phyloP scores from a whole-genome alignment of 2,888 invertebrate genomes.

The Drosophila helvetica region DNA sequence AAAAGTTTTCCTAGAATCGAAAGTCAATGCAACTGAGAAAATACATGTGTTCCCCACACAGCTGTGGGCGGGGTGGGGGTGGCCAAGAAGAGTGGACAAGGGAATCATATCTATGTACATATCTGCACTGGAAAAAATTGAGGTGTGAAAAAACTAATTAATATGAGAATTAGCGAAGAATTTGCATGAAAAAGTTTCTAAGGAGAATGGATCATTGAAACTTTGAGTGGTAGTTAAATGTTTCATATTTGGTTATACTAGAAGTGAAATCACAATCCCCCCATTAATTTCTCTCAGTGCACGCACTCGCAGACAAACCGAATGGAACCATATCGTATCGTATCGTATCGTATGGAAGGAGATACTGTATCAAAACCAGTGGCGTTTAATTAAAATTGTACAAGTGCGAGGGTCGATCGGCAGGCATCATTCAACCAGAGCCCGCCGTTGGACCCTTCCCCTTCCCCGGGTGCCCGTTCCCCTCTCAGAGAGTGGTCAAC shows the following conservation, averaged over 20 bases:
- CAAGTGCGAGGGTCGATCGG: conserved; percentile 73
- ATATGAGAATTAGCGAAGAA: too few species aligned
- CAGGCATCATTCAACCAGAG: conserved; percentile 51
- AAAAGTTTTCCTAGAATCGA: conserved; percentile 78
- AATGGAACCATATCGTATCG: background rate
- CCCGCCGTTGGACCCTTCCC: conserved; percentile 14
- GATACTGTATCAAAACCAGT: conserved; percentile 71
- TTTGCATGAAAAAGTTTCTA: too few species aligned
- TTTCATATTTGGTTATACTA: too few species aligned
- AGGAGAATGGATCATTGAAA: background rate
- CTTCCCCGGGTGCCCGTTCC: background rate
- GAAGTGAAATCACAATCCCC: background rate
- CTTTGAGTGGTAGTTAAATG: too few species aligned
- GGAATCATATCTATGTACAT: conserved; percentile 3
- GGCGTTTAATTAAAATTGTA: conserved; percentile 82
- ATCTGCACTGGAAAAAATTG: conserved; percentile 46
- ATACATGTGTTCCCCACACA: conserved; percentile 11
- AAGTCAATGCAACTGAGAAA: conserved; percentile 52
- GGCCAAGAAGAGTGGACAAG: conserved; percentile 12
- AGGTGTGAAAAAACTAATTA: too few species aligned
- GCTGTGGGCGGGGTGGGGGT: conserved; percentile 16
- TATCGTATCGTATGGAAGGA: conserved; percentile 23
- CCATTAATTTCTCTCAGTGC: conserved; percentile 43
- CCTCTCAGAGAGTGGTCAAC: conserved; percentile 27
- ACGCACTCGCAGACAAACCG: background rate